Percentiles rank a stretch among this genome's conserved stretches.
Conservation (phyloP, 2,113 vertebrate species). For the Cyprinus carpio region DNA sequence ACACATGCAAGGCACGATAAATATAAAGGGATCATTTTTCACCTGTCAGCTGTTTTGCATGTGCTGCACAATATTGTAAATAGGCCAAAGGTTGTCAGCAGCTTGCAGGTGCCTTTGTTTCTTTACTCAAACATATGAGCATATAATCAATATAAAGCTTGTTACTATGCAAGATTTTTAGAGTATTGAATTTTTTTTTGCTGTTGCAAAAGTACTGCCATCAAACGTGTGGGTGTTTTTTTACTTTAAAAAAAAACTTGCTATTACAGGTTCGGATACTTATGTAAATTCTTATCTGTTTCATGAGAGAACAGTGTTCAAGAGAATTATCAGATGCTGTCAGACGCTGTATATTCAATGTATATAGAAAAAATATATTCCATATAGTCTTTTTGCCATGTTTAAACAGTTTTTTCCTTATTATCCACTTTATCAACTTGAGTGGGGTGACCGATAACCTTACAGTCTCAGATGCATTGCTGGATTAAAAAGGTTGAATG, state of each 20-base stretch:
- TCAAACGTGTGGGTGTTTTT: neutral
- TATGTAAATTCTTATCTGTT: neutral
- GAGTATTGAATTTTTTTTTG: neutral
- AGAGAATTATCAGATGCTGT: neutral
- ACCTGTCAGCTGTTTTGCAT: constrained; percentile 13
- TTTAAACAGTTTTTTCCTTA: neutral
- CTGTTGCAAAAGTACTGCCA: neutral
- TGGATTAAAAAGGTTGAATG: neutral
- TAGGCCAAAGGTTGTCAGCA: neutral
- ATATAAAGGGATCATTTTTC: neutral
- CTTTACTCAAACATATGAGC: neutral
- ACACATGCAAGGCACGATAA: neutral
- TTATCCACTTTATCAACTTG: neutral
- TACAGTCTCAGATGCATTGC: neutral
- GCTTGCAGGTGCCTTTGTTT: neutral
- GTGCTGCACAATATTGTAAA: neutral
- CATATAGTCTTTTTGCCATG: neutral
- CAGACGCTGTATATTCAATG: neutral
- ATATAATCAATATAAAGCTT: neutral
- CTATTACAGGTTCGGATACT: neutral
- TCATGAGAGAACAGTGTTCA: neutral
- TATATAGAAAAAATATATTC: neutral
- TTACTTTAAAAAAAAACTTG: neutral
- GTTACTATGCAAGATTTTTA: neutral
- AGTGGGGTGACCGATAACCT: neutral